A percentile compares a stretch with the other conserved stretches of the same genome.
Conservation (phyloP, 2,888 invertebrate genomes). For the Lasiommata megera region DNA sequence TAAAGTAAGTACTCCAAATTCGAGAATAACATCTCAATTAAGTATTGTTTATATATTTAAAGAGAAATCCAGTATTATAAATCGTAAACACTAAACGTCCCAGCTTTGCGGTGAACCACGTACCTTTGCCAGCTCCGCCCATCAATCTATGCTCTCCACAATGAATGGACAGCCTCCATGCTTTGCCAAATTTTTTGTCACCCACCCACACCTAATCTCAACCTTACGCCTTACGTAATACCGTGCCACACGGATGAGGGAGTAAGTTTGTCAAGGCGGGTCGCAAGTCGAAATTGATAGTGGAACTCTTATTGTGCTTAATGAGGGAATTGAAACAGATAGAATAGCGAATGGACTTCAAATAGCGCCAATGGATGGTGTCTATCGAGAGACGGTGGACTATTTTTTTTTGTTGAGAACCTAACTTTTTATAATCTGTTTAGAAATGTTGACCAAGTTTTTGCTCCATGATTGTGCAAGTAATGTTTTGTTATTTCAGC, state of each 20-base stretch:
- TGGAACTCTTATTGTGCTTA: constrained; percentile 72
- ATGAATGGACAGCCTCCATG: constrained; percentile 71
- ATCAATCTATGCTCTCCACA: constrained; percentile 77
- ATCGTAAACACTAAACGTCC: constrained; percentile 47
- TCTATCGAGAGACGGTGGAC: not conserved
- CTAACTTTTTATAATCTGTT: not conserved
- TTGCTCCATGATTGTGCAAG: too few relatives aligned
- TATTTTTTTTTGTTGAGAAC: not conserved
- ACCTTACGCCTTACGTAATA: constrained; percentile 39
- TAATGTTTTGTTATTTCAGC: too few relatives aligned
- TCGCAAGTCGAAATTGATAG: constrained; percentile 70
- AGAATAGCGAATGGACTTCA: constrained; percentile 46
- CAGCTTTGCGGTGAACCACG: constrained; percentile 61
- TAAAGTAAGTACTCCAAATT: too few relatives aligned
- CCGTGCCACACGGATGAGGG: constrained; percentile 32
- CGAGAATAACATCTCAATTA: too few relatives aligned
- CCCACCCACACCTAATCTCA: constrained; percentile 29
- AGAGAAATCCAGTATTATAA: not conserved
- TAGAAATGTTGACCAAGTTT: too few relatives aligned
- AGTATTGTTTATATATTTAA: too few relatives aligned
- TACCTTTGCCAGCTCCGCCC: constrained; percentile 63
- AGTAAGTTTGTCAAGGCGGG: constrained; percentile 45
- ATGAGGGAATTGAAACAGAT: constrained; percentile 78
- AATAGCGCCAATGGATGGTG: constrained; percentile 34
- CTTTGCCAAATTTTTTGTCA: constrained; percentile 41